These are phyloP conservation scores for Dinoponera quadriceps DNA, from an alignment of 1,140 invertebrate species.

Conservation along the genomic window DNA sequence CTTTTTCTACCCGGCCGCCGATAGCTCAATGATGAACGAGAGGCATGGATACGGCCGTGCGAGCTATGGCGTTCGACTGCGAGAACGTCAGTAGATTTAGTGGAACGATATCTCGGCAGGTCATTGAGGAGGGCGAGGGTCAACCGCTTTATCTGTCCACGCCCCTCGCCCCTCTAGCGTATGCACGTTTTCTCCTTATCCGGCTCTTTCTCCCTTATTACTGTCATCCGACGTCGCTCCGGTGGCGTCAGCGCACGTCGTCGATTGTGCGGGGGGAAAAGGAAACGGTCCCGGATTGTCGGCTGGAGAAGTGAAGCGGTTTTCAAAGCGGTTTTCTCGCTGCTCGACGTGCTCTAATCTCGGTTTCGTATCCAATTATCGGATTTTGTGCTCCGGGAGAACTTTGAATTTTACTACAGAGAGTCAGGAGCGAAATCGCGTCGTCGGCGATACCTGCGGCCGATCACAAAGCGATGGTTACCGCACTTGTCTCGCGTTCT, in stretches of 20 bases:
- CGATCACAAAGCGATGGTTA: no score
- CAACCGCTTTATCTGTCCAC: conserved; percentile 70
- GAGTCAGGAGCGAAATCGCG: no score
- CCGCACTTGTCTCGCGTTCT: no score
- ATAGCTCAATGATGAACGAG: background rate
- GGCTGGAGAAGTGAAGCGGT: no score
- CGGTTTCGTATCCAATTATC: no score
- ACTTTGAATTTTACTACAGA: no score
- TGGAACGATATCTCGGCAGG: conserved; percentile 69
- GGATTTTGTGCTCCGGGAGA: no score
- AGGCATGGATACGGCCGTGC: background rate
- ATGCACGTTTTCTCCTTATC: conserved; percentile 60
- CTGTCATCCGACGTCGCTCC: background rate
- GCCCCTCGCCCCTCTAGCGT: conserved; percentile 35
- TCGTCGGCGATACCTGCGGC: no score
- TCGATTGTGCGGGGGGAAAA: no score
- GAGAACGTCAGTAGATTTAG: conserved; percentile 66
- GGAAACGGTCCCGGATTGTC: no score
- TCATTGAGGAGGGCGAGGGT: conserved; percentile 71
- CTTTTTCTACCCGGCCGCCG: background rate
- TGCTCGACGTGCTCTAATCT: no score
- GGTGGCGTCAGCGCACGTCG: background rate
- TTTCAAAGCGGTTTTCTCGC: no score
- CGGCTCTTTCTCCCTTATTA: conserved; percentile 4
- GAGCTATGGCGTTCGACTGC: conserved; percentile 62